A percentile compares a stretch with the other conserved stretches of the same genome.
Conservation (phyloP, 2,113 vertebrate species). For the Pipra filicauda region DNA sequence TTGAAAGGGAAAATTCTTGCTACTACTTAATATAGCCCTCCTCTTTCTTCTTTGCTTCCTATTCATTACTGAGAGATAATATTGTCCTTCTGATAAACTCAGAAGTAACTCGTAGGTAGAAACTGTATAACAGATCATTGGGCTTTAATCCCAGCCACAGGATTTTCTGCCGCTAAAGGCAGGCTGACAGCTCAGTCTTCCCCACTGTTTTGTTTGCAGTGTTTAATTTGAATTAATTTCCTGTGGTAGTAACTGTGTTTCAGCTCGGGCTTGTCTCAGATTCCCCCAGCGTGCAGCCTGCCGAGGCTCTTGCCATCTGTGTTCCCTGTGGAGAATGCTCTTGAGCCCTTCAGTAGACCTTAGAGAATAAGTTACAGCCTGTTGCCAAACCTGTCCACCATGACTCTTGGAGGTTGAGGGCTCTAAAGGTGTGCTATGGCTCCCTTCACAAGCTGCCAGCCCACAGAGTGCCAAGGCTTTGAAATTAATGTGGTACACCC, state of each 20-base stretch:
- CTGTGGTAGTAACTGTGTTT: neutral
- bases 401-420: neutral
- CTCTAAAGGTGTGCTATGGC: neutral
- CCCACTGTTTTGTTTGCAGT: neutral
- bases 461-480: neutral
- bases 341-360: neutral
- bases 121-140: neutral
- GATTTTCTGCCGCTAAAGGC: neutral
- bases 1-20: neutral
- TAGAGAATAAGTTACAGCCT: neutral
- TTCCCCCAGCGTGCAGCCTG: neutral
- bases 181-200: neutral
- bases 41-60: neutral
- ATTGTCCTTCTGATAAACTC: neutral
- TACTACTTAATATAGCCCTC: neutral
- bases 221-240: slow-evolving; percentile 39
- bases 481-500: neutral
- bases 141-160: neutral
- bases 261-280: neutral
- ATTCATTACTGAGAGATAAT: neutral
- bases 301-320: neutral
- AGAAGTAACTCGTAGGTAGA: neutral
- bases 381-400: neutral
- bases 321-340: neutral
- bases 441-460: neutral